Evolutionary conservation across 30 jellyfish, hydroid and myxozoan genomes (phyloP).

Genomic region (Calvadosia cruxmelitensis): DNA sequence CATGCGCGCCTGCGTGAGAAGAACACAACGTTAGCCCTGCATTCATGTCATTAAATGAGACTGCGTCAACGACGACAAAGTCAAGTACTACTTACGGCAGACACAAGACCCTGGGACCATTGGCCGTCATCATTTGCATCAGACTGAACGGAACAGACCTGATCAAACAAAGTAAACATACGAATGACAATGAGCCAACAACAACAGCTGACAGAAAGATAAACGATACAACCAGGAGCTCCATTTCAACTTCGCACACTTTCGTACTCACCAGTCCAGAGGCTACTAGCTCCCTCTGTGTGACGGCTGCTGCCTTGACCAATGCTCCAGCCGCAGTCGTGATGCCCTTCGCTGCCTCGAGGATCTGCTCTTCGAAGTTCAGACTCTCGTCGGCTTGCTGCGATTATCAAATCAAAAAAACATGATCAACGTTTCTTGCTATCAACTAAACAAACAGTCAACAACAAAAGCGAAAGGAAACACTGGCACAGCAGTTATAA

Average conservation of each 20-base stretch:
- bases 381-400: slow-evolving; percentile 90
- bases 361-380: slow-evolving; percentile 91
- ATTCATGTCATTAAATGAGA: neutral
- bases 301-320: slow-evolving; percentile 92
- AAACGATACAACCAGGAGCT: no score
- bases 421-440: no score
- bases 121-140: slow-evolving; percentile 91
- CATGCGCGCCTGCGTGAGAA: slow-evolving; percentile 67
- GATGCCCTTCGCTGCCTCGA: slow-evolving; percentile 97
- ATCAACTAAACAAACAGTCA: no score
- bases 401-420: neutral
- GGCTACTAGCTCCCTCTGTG: slow-evolving; percentile 97
- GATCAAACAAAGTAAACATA: neutral
- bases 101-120: slow-evolving; percentile 99
- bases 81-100: slow-evolving; percentile 65
- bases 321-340: slow-evolving; percentile 98
- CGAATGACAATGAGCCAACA: no score
- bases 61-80: neutral
- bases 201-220: no score
- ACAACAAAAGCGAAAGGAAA: no score
- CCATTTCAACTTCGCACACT: no score
- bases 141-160: slow-evolving; percentile 20
- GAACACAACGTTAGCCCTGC: neutral
- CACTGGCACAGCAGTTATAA: no score
- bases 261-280: slow-evolving; percentile 73